phyloP scores from a whole-genome alignment of 2,113 vertebrate genomes.

The Dicerorhinus sumatrensis region DNA sequence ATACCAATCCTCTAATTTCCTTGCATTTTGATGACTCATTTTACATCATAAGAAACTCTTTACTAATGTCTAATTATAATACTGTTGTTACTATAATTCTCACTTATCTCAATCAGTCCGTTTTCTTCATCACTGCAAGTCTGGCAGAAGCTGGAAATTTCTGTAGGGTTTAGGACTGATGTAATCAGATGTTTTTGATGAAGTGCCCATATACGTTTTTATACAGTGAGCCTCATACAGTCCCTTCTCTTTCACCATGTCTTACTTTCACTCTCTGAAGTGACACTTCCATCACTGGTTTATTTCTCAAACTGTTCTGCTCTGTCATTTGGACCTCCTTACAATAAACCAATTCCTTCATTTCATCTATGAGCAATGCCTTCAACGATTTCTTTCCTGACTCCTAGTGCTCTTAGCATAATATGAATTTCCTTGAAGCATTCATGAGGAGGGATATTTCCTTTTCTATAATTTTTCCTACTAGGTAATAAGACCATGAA shows the following conservation, averaged over 20 bases:
- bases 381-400: not conserved
- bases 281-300: not conserved
- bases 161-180: constrained; percentile 50
- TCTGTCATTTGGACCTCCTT: not conserved
- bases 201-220: not conserved
- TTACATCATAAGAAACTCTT: constrained; percentile 59
- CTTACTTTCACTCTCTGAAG: not conserved
- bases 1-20: constrained; percentile 70
- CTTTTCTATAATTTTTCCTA: not conserved
- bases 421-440: not conserved
- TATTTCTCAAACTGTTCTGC: not conserved
- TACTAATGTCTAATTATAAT: constrained; percentile 64
- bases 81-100: constrained; percentile 72
- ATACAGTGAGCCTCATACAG: not conserved
- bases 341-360: not conserved
- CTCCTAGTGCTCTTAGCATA: not conserved
- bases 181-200: constrained; percentile 65
- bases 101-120: constrained; percentile 73
- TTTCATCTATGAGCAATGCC: not conserved
- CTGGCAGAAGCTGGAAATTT: constrained; percentile 65
- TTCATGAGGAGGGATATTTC: not conserved
- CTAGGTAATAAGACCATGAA: not conserved
- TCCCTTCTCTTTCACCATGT: not conserved
- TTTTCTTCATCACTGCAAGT: constrained; percentile 75
- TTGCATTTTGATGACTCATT: constrained; percentile 69